Evolutionary conservation across 2,888 invertebrate genomes (phyloP), one percentile per base, ranked within the genome.

Genomic region (Drosophila nigritarsus): DNA sequence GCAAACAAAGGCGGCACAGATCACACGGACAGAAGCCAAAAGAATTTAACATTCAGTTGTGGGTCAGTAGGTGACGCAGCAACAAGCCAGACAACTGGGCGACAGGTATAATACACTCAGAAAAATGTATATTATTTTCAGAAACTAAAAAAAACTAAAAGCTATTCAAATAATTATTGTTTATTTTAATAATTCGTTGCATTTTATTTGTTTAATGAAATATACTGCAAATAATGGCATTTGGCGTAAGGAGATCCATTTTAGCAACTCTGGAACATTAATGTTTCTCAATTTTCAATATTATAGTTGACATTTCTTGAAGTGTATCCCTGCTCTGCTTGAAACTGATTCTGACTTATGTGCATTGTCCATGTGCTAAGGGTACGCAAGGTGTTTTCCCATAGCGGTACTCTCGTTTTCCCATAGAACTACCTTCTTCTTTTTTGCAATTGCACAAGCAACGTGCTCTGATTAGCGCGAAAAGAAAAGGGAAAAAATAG

Each of bases 61-160:
- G 73, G 87, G 84, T 84, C 87, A 84, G 71, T 84, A 67, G 85
- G 87, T 86, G 83, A 83, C 68, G 75, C 61, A 75, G 71, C 73
- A 81, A 78, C 64, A 78, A 68, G 32, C 36, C 62, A 75, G 78
- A 77, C 77, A 71, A 73, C 74, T 54, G 64, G 91, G 87, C 90
- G 91, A 88, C 91, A 91, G 91, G 90, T 90, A 87, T 72, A 73
- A n/a, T 70, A 49, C 80, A 76, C 78, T 73, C 3, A 7, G n/a
- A 65, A 40, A 73, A 72, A 72, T 29, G 2, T 0, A 1, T 15
- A 13, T 1, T 3, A 0, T 7, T 32, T 30, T 36, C 0, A 9
- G 0, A 18, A 61, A 7, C 15, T 0, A 18, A 29, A 8, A 6
- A 6, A 0, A 18, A 29, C 9, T 6, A 11, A 6, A 6, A 29